A percentile compares a stretch with the other conserved stretches of the same genome.
These are phyloP conservation scores for Leptonema lineaticorne DNA, from an alignment of 1,140 invertebrate species.

Conservation along the genomic window DNA sequence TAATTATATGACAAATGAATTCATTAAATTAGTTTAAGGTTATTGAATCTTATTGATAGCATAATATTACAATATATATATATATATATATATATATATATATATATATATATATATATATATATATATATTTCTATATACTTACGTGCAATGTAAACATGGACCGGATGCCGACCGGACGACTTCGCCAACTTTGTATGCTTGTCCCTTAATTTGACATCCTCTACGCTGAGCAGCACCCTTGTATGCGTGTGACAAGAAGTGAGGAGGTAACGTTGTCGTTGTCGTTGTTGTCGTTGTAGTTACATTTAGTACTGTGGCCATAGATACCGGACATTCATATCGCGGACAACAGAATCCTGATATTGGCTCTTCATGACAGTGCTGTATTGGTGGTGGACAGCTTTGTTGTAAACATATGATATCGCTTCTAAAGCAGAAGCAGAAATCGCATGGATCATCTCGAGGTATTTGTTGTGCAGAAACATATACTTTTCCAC, in stretches of 20 bases:
- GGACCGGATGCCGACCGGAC: conserved; percentile 84
- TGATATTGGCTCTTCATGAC: conserved; percentile 85
- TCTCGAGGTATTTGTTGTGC: conserved; percentile 92
- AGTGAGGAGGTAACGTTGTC: conserved; percentile 81
- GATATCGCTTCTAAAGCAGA: conserved; percentile 95
- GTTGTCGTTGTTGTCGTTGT: conserved; percentile 83
- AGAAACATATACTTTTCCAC: conserved; percentile 88
- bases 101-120: too few relatives aligned
- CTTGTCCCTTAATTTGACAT: conserved; percentile 79
- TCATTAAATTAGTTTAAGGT: not conserved
- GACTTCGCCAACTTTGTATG: conserved; percentile 80
- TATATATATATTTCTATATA: too few relatives aligned
- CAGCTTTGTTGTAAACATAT: conserved; percentile 94
- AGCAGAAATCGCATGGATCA: conserved; percentile 94
- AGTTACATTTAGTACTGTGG: conserved; percentile 72
- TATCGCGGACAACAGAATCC: conserved; percentile 95
- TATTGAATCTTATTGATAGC: not conserved
- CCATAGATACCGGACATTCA: conserved; percentile 87
- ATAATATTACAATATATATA: too few relatives aligned
- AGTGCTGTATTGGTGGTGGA: conserved; percentile 87
- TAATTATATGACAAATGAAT: not conserved
- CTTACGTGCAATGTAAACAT: conserved; percentile 90
- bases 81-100: not conserved
- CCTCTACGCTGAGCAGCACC: conserved; percentile 71
- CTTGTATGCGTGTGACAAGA: conserved; percentile 75